Evolutionary conservation across 2,113 vertebrate genomes (phyloP).

Genomic region (Osmerus eperlanus): DNA sequence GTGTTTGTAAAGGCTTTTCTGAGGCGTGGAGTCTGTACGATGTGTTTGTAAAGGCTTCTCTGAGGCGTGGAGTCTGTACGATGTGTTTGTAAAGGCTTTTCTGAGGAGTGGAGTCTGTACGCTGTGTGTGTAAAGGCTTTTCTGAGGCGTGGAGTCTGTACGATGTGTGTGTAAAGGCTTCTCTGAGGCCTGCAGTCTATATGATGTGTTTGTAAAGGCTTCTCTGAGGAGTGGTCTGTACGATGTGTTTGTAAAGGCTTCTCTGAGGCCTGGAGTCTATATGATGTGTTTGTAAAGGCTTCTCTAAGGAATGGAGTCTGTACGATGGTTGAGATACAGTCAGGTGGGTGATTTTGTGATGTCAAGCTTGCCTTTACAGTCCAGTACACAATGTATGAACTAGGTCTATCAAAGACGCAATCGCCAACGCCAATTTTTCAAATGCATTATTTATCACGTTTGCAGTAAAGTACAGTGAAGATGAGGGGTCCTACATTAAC

Average conservation of each 20-base stretch:
- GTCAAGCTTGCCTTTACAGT: too few relatives aligned
- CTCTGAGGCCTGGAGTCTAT: too few relatives aligned
- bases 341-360: too few relatives aligned
- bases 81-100: not conserved
- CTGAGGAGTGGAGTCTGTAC: not conserved
- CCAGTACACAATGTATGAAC: too few relatives aligned
- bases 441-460: slow-evolving; percentile 38
- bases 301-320: too few relatives aligned
- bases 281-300: not conserved
- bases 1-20: too few relatives aligned
- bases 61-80: not conserved
- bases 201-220: not conserved
- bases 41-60: not conserved
- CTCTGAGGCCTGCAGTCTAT: too few relatives aligned
- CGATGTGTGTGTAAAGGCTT: too few relatives aligned
- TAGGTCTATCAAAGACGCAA: slow-evolving; percentile 21
- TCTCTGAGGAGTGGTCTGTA: too few relatives aligned
- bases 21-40: too few relatives aligned
- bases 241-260: not conserved
- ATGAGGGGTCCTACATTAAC: slow-evolving; percentile 29
- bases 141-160: too few relatives aligned
- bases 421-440: slow-evolving; percentile 29
- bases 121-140: not conserved
- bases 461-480: slow-evolving; percentile 36
- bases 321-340: too few relatives aligned